Base-by-base conservation (phyloP, 2,797 vertebrate genomes). In the Malurus leucopterus region DNA sequence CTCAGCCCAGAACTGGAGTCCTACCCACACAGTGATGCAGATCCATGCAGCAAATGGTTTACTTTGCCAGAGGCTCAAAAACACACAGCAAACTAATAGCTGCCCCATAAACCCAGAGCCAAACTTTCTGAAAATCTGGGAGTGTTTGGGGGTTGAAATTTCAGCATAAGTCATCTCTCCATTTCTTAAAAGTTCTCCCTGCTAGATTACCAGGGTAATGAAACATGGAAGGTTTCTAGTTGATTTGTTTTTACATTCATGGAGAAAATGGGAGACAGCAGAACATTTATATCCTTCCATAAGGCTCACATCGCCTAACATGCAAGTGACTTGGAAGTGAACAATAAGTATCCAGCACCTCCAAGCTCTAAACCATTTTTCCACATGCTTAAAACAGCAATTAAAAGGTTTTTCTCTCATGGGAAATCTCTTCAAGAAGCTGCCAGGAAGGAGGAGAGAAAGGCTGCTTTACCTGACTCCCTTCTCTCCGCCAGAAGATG, bases 401-500 rank as follows among this genome's bases (percentile, higher is more conserved):
- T 22, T 13, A 9, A 22, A 73, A 15, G 13, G 38, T 11, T 64
- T 13, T 65, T 68, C 34, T 62, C 34, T 43, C 12, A 20, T 5
- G 8, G 47, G 51, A 62, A 46, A 72, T 26, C 34, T 54, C 34
- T 53, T 76, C 22, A 77, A 53, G 67, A 59, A 85, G 55, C 10
- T 72, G 30, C 9, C 29, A 69, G 22, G 51, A 80, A 53, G 43
- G 87, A 81, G 55, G 13, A 75, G 20, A 62, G 59, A 76, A 89
- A 75, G 8, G 27, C 44, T 85, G 23, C 40, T 95, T 98, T 98
- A 99, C 99, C 99, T 99, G 99, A 96, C 99, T 99, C 86, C 99
- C 99, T 93, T 99, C 99, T 90, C 98, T 97, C 94, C 99, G 96
- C 99, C 99, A 99, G 96, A 99, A 99, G 95, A 99, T 99, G 93